Conservation (phyloP, 1,140 invertebrate species). For the Piezodorus guildinii region DNA sequence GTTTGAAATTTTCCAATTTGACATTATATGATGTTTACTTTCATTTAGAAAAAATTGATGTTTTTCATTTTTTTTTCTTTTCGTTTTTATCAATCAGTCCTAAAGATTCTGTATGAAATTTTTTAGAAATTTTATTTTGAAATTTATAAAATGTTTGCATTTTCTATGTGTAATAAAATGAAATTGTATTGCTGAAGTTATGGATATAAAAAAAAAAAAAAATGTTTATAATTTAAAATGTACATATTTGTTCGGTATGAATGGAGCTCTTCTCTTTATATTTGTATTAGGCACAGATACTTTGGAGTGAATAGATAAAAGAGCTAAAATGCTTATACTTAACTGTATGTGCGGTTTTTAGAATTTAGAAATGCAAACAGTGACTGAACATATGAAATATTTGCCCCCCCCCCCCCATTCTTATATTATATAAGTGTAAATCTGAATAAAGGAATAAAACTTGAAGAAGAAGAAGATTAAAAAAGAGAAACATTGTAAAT, state of each 20-base stretch:
- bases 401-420: not conserved
- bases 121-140: not conserved
- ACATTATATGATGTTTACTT: too few relatives aligned
- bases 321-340: conserved; percentile 22
- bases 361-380: conserved; percentile 19
- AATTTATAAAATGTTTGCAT: conserved; percentile 6
- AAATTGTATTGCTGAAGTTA: too few relatives aligned
- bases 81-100: too few relatives aligned
- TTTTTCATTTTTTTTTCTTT: too few relatives aligned
- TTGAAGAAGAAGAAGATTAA: too few relatives aligned
- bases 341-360: conserved; percentile 26
- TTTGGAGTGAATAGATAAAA: conserved; percentile 26
- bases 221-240: conserved; percentile 19
- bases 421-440: conserved; percentile 21
- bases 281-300: conserved; percentile 26
- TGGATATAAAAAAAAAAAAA: not conserved
- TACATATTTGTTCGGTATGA: conserved; percentile 18
- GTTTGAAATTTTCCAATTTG: too few relatives aligned
- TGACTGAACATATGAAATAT: conserved; percentile 16
- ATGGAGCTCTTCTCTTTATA: conserved; percentile 20
- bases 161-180: not conserved
- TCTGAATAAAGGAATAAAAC: conserved; percentile 6
- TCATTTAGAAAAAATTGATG: too few relatives aligned
- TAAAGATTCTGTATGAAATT: too few relatives aligned
- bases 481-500: conserved; percentile 11